Percentiles rank a stretch among this genome's conserved stretches.
Conservation (phyloP, 2,888 invertebrate genomes). For the Polylopha cassiicola region DNA sequence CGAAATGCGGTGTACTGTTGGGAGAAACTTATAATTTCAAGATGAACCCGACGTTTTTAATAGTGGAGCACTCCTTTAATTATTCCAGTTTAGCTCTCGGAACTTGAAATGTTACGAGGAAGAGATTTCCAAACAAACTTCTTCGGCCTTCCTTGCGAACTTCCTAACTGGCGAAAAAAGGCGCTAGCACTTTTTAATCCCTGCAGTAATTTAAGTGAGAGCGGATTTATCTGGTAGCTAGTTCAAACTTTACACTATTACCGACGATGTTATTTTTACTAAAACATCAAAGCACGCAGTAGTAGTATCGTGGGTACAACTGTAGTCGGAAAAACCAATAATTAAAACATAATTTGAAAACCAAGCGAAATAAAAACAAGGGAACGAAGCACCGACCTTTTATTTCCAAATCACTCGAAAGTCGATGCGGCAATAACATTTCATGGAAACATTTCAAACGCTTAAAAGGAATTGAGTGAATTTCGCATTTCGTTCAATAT, state of each 20-base stretch:
- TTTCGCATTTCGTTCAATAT: conserved; percentile 26
- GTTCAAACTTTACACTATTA: neutral
- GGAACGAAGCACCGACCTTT: conserved; percentile 2
- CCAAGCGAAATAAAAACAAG: neutral
- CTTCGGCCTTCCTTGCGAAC: conserved; percentile 12
- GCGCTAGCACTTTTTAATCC: conserved; percentile 13
- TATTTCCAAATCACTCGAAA: conserved; percentile 1
- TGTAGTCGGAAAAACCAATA: neutral
- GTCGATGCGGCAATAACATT: conserved; percentile 11
- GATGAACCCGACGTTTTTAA: conserved; percentile 2
- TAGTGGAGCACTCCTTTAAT: neutral
- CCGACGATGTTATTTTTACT: too few species aligned
- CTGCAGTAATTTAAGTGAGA: conserved; percentile 9
- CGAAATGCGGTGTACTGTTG: too few species aligned
- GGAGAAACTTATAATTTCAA: conserved; percentile 1
- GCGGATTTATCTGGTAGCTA: conserved; percentile 9
- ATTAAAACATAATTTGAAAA: neutral
- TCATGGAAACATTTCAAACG: conserved; percentile 21
- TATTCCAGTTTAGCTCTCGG: conserved; percentile 11
- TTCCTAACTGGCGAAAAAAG: conserved; percentile 12
- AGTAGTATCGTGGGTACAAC: too few species aligned
- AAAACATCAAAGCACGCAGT: too few species aligned
- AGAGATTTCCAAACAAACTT: conserved; percentile 14
- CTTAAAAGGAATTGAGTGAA: conserved; percentile 28
- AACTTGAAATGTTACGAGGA: conserved; percentile 6